These are phyloP conservation scores for Dipodomys ordii DNA, from an alignment of 2,113 vertebrate genomes.

Conservation along the genomic window DNA sequence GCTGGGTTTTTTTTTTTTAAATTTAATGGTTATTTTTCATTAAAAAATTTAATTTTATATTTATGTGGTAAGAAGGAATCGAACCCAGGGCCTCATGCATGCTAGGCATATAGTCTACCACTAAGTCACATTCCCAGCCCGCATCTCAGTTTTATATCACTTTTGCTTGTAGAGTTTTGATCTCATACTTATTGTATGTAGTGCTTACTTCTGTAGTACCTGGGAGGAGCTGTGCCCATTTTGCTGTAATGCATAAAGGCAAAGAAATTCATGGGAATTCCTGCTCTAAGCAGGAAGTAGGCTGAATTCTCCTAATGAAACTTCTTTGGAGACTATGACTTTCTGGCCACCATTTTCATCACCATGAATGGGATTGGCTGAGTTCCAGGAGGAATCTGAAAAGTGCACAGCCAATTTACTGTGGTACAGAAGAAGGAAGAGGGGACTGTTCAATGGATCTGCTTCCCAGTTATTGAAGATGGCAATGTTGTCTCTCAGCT, in stretches of 20 bases:
- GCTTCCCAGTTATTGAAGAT: neutral
- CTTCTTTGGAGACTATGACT: slow-evolving; percentile 3
- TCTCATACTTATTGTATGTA: slow-evolving; percentile 5
- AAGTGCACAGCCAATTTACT: slow-evolving; percentile 6
- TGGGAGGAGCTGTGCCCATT: neutral
- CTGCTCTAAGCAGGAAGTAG: slow-evolving; percentile 19
- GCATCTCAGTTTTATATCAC: neutral
- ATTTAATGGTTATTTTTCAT: too few relatives aligned
- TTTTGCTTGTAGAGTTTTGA: neutral
- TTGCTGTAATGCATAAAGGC: slow-evolving; percentile 26
- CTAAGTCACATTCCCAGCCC: too few relatives aligned
- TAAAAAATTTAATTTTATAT: too few relatives aligned
- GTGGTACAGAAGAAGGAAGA: slow-evolving; percentile 29
- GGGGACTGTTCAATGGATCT: neutral
- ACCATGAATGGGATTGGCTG: neutral
- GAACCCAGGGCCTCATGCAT: too few relatives aligned
- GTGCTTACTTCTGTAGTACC: neutral
- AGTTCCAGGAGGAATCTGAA: neutral
- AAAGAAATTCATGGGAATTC: neutral
- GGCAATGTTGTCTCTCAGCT: neutral
- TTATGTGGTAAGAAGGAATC: too few relatives aligned
- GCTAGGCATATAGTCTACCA: too few relatives aligned
- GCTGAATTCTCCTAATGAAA: slow-evolving; percentile 46
- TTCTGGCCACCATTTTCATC: neutral
- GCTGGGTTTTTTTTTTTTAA: too few relatives aligned